A percentile compares a stretch with the other conserved stretches of the same genome.
These are phyloP conservation scores for Larimichthys polyactis DNA, from an alignment of 2,113 vertebrate species.

Conservation along the genomic window DNA sequence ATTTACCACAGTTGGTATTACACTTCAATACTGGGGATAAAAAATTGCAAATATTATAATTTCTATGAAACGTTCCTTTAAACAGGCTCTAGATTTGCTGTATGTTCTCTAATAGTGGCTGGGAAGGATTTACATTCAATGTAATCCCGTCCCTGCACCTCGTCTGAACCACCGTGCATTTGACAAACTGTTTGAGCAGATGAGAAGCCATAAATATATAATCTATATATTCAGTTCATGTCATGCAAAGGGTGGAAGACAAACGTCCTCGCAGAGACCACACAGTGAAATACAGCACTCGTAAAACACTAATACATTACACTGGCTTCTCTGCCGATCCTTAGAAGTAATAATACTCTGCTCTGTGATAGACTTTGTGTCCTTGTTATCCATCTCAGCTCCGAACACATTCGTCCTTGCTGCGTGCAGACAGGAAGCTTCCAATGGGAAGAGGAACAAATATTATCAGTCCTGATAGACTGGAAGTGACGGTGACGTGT, in stretches of 20 bases:
- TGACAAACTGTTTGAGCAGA: too few species aligned
- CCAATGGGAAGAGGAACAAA: constrained; percentile 22
- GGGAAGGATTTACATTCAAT: too few species aligned
- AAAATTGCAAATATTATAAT: too few species aligned
- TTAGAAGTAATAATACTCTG: not conserved
- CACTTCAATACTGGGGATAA: too few species aligned
- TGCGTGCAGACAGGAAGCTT: constrained; percentile 33
- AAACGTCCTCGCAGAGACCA: not conserved
- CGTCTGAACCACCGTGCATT: too few species aligned
- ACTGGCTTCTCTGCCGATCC: not conserved
- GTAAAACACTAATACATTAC: not conserved
- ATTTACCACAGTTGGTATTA: too few species aligned
- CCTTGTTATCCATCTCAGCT: constrained; percentile 26
- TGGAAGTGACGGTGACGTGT: constrained; percentile 12
- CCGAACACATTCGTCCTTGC: constrained; percentile 28
- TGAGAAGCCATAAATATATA: too few species aligned
- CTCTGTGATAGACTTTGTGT: not conserved
- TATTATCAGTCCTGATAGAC: constrained; percentile 20
- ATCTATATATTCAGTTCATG: not conserved
- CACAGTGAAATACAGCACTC: not conserved
- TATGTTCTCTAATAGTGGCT: too few species aligned
- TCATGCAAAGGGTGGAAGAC: not conserved
- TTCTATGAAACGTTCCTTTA: too few species aligned
- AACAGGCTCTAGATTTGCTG: too few species aligned
- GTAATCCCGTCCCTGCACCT: too few species aligned